phyloP scores from a whole-genome alignment of 2,888 invertebrate species.

The Leuctra nigra region DNA sequence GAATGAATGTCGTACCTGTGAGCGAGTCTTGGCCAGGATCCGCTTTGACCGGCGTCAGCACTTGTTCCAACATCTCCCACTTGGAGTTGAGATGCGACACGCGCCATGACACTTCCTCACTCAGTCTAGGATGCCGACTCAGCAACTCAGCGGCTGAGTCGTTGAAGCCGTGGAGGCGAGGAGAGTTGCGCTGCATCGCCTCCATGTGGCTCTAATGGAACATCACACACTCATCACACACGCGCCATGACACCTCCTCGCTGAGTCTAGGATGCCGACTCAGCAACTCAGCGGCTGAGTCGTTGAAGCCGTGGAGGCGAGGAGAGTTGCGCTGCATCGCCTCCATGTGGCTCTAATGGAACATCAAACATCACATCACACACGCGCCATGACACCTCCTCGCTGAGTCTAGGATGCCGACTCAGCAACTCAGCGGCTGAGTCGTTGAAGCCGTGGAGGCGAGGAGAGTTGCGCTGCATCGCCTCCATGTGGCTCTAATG shows the following conservation, averaged over 20 bases:
- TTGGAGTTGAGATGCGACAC: constrained; percentile 68
- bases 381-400: constrained; percentile 65
- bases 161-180: constrained; percentile 64
- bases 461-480: constrained; percentile 62
- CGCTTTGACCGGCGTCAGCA: constrained; percentile 19
- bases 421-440: constrained; percentile 66
- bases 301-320: constrained; percentile 65
- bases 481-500: constrained; percentile 70
- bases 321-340: constrained; percentile 67
- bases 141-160: constrained; percentile 72
- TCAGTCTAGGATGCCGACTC: constrained; percentile 51
- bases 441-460: constrained; percentile 68
- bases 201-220: constrained; percentile 63
- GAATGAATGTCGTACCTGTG: constrained; percentile 24
- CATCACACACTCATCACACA: constrained; percentile 43
- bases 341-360: constrained; percentile 63
- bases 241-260: constrained; percentile 64
- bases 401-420: constrained; percentile 53
- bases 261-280: constrained; percentile 52
- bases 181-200: constrained; percentile 64
- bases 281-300: constrained; percentile 68
- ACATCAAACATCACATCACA: too few species aligned
- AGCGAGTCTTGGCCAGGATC: constrained; percentile 21
- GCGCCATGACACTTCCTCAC: constrained; percentile 63
- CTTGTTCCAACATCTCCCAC: constrained; percentile 47